phyloP scores from a whole-genome alignment of 2,888 invertebrate genomes.

The Prostheceraeus crozeri region DNA sequence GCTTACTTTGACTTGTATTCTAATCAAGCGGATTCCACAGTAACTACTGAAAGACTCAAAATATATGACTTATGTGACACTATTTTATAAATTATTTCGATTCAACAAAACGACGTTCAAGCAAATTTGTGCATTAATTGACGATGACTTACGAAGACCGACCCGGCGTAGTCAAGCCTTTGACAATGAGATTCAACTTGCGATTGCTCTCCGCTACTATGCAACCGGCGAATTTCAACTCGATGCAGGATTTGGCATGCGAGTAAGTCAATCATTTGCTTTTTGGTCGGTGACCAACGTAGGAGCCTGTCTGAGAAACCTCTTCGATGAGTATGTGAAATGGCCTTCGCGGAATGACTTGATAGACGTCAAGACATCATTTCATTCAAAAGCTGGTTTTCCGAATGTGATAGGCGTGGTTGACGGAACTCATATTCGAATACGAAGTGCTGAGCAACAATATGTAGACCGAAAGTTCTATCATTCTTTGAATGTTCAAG shows the following conservation, averaged over 20 bases:
- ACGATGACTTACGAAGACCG: not conserved
- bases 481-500: slow-evolving; percentile 44
- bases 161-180: slow-evolving; percentile 2
- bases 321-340: no score
- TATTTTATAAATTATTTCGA: not conserved
- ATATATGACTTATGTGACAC: no score
- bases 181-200: not conserved
- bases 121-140: slow-evolving; percentile 17
- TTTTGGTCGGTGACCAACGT: not conserved
- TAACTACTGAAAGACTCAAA: no score
- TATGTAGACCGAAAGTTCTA: slow-evolving; percentile 8
- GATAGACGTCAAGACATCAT: no score
- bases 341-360: no score
- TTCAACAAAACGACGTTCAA: slow-evolving; percentile 4
- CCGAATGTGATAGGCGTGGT: no score
- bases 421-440: no score
- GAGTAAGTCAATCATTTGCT: slow-evolving; percentile 1
- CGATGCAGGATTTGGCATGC: slow-evolving; percentile 1
- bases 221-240: slow-evolving; percentile 16
- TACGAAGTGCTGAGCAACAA: not conserved
- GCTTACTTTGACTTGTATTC: no score
- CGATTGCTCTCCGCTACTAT: slow-evolving; percentile 1
- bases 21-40: no score
- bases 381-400: no score
- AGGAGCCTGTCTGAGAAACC: not conserved